These are phyloP conservation scores for Diploscapter pachys DNA, from an alignment of 1,140 invertebrate species.

Conservation along the genomic window DNA sequence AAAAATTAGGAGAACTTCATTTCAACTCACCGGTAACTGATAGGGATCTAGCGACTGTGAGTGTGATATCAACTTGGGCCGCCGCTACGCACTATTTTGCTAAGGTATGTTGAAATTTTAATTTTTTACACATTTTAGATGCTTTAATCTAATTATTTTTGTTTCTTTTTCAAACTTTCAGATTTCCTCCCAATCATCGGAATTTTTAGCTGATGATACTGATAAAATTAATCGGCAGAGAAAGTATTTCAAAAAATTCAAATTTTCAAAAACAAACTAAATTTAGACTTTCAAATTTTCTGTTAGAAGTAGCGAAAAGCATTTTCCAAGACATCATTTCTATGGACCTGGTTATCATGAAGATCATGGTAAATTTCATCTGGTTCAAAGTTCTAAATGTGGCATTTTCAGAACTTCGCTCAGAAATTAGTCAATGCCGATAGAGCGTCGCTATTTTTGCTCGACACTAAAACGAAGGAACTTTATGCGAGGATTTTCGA, in stretches of 20 bases:
- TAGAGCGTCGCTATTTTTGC: conserved; percentile 60
- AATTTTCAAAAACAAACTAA: conserved; percentile 56
- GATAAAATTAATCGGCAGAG: background rate
- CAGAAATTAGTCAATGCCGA: conserved; percentile 77
- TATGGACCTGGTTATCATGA: conserved; percentile 76
- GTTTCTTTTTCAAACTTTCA: conserved; percentile 3
- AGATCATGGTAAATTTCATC: conserved; percentile 68
- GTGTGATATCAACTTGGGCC: background rate
- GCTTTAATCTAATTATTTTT: background rate
- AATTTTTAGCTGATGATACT: background rate
- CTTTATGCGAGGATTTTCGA: conserved; percentile 80
- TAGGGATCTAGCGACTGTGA: conserved; percentile 7
- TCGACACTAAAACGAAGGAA: conserved; percentile 61
- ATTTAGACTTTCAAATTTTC: conserved; percentile 70
- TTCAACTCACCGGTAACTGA: conserved; percentile 3
- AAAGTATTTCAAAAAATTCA: conserved; percentile 1
- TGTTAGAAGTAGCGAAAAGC: conserved; percentile 71
- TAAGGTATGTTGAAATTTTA: background rate
- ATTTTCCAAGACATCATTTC: conserved; percentile 77
- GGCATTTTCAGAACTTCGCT: conserved; percentile 68
- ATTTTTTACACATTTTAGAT: background rate
- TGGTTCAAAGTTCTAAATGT: background rate
- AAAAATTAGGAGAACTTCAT: background rate
- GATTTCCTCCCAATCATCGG: background rate
- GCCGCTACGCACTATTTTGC: background rate